These are phyloP conservation scores for Melanerpes aurifrons DNA, from an alignment of 2,113 vertebrate species.

Conservation along the genomic window DNA sequence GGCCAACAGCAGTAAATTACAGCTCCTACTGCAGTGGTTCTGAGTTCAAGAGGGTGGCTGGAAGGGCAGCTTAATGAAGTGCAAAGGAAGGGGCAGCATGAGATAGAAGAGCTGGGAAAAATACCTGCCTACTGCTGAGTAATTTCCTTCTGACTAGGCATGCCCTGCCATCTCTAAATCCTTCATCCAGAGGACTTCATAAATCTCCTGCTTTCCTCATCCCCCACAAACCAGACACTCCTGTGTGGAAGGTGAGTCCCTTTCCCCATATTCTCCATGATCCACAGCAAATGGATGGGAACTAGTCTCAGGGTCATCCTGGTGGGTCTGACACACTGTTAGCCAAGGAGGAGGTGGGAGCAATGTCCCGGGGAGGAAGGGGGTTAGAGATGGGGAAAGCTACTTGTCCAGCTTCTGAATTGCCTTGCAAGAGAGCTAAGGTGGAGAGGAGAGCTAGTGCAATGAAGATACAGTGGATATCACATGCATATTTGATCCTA, in stretches of 20 bases:
- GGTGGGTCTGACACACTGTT: fast-evolving
- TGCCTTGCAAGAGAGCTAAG: neutral
- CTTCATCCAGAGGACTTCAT: neutral
- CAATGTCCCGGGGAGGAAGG: neutral
- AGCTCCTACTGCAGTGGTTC: neutral
- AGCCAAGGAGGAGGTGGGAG: neutral
- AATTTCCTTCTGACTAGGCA: neutral
- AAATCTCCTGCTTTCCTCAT: neutral
- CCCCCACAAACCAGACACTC: neutral
- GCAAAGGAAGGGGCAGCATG: neutral
- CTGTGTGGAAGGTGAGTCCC: neutral
- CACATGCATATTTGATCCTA: neutral
- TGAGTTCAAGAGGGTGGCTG: neutral
- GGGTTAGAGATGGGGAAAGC: neutral
- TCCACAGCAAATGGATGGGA: neutral
- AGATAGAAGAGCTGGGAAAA: neutral
- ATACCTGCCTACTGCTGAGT: neutral
- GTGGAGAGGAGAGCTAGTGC: neutral
- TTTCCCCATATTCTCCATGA: fast-evolving
- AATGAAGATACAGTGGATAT: neutral
- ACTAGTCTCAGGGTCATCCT: neutral
- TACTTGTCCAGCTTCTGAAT: neutral
- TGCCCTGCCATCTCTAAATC: neutral
- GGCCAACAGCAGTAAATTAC: neutral
- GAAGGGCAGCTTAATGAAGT: neutral